Percentiles rank a stretch among this genome's conserved stretches.
These are phyloP conservation scores for Rhincodon typus DNA, from an alignment of 2,797 vertebrate species.

Conservation along the genomic window DNA sequence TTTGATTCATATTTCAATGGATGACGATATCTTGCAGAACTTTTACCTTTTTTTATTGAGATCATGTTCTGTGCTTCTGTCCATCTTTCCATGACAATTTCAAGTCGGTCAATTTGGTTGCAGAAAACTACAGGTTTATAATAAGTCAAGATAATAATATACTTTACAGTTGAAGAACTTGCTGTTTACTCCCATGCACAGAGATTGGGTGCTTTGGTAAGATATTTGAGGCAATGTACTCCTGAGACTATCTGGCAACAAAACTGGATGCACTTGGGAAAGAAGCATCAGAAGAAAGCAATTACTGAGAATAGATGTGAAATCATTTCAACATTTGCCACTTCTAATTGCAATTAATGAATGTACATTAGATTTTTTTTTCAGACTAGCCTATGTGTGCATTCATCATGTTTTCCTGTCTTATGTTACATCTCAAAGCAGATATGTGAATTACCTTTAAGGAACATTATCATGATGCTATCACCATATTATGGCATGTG, in stretches of 20 bases:
- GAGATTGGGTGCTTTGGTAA: not conserved
- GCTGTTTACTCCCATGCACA: not conserved
- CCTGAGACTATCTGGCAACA: not conserved
- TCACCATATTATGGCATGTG: too few species aligned
- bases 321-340: not conserved
- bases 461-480: too few species aligned
- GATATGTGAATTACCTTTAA: too few species aligned
- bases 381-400: too few species aligned
- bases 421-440: too few species aligned
- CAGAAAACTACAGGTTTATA: too few species aligned
- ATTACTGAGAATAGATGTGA: not conserved
- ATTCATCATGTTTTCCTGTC: not conserved
- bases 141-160: not conserved
- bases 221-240: too few species aligned
- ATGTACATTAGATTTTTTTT: not conserved
- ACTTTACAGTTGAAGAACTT: not conserved
- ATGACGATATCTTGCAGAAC: not conserved
- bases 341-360: not conserved
- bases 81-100: not conserved
- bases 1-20: not conserved
- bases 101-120: not conserved
- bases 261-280: not conserved
- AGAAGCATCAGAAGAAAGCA: not conserved
- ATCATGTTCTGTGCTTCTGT: not conserved
- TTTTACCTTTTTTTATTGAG: not conserved